Evolutionary conservation across 2,797 vertebrate genomes (phyloP).

Genomic region (Glossophaga mutica): DNA sequence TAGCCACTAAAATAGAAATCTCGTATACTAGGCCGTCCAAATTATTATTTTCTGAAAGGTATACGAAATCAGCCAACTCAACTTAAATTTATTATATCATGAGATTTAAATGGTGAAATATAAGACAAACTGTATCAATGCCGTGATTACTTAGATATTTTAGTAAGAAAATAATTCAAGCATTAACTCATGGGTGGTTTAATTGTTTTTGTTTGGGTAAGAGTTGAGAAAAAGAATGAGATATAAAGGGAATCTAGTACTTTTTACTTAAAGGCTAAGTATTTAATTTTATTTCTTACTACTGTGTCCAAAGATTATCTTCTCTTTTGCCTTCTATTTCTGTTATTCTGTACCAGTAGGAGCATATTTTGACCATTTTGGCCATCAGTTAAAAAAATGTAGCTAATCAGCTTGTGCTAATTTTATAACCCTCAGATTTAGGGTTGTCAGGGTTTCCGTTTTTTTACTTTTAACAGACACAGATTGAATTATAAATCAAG

Average conservation of each 20-base stretch:
- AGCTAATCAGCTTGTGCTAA: slow-evolving; percentile 29
- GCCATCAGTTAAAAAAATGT: slow-evolving; percentile 46
- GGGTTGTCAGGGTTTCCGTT: background rate
- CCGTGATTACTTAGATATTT: background rate
- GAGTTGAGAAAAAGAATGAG: background rate
- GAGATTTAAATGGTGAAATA: slow-evolving; percentile 30
- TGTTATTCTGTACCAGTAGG: slow-evolving; percentile 7
- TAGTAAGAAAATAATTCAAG: background rate
- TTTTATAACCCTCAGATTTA: slow-evolving; percentile 59
- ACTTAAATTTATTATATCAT: slow-evolving; percentile 4
- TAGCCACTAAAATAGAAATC: slow-evolving; percentile 55
- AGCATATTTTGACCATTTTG: slow-evolving; percentile 41
- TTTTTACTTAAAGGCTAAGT: slow-evolving; percentile 14
- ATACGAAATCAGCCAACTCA: slow-evolving; percentile 22
- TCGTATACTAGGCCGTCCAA: slow-evolving; percentile 49
- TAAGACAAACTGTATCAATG: background rate
- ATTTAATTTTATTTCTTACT: slow-evolving; percentile 65
- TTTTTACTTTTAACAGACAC: slow-evolving; percentile 22
- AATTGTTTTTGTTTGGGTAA: background rate
- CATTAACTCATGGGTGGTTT: background rate
- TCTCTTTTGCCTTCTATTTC: slow-evolving; percentile 56
- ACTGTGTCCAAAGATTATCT: slow-evolving; percentile 20
- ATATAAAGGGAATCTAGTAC: background rate
- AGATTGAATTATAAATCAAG: slow-evolving; percentile 28
- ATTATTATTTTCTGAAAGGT: slow-evolving; percentile 60